Conservation (phyloP, 2,113 vertebrate genomes). For the Morone chrysops region DNA sequence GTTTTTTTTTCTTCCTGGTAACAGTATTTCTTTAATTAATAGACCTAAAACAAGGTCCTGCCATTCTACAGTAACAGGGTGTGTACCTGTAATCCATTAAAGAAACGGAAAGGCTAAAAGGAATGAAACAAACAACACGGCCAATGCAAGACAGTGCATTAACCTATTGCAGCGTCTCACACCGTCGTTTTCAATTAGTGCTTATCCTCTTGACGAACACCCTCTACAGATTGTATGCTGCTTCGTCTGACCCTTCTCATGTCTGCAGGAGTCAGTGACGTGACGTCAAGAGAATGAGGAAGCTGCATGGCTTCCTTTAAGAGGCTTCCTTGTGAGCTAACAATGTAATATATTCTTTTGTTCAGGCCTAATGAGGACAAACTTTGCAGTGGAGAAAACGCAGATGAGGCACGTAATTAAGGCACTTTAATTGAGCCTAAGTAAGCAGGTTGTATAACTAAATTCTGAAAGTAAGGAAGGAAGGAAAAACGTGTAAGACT, state of each 20-base stretch:
- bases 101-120: constrained; percentile 26
- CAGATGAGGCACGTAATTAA: constrained; percentile 45
- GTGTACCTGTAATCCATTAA: constrained; percentile 28
- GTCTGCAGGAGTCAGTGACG: constrained; percentile 35
- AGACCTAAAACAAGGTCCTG: not conserved
- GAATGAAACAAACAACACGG: constrained; percentile 55
- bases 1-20: not conserved
- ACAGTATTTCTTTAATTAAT: not conserved
- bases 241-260: constrained; percentile 12
- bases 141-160: constrained; percentile 21
- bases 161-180: constrained; percentile 33
- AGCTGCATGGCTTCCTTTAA: not conserved
- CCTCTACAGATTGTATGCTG: constrained; percentile 23
- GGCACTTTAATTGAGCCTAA: constrained; percentile 34
- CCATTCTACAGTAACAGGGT: not conserved
- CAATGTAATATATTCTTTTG: constrained; percentile 49
- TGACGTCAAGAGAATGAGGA: not conserved
- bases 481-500: not conserved
- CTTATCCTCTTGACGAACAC: constrained; percentile 25
- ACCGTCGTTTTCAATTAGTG: constrained; percentile 47
- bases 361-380: constrained; percentile 37
- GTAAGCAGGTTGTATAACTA: constrained; percentile 10
- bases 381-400: constrained; percentile 26
- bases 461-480: not conserved
- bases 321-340: constrained; percentile 24